A percentile compares a stretch with the other conserved stretches of the same genome.
These are phyloP conservation scores for Hiodon alosoides DNA, from an alignment of 2,113 vertebrate genomes.

Conservation along the genomic window DNA sequence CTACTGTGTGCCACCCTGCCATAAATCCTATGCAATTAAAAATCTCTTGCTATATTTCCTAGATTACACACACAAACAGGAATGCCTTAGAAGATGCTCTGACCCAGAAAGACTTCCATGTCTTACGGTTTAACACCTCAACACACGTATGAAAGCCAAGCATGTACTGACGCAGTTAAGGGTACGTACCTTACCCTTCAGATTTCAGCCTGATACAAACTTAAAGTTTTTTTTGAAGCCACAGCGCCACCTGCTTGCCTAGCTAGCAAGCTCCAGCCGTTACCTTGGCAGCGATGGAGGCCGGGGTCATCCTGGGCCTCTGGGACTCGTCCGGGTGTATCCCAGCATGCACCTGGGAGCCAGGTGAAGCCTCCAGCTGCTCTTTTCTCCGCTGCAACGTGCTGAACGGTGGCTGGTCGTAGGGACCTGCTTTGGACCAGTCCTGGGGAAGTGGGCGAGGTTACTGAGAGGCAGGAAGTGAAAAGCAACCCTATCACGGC, in stretches of 20 bases:
- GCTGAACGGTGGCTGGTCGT: constrained; percentile 67
- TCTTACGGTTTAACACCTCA: too few species aligned
- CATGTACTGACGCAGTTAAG: too few species aligned
- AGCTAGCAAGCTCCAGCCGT: background rate
- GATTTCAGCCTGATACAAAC: background rate
- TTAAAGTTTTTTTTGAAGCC: background rate
- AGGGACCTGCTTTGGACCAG: constrained; percentile 81
- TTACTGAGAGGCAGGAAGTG: constrained; percentile 15
- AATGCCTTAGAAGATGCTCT: too few species aligned
- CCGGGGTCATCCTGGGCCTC: constrained; percentile 68
- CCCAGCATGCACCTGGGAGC: constrained; percentile 50
- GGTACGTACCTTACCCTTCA: too few species aligned
- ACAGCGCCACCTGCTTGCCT: background rate
- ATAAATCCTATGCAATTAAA: too few species aligned
- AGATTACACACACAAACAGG: too few species aligned
- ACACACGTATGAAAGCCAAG: too few species aligned
- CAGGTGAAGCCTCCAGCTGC: constrained; percentile 63
- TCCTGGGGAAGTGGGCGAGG: constrained; percentile 66
- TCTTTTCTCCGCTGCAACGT: constrained; percentile 82
- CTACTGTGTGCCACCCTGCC: too few species aligned
- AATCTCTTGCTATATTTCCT: too few species aligned
- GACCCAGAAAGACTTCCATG: too few species aligned
- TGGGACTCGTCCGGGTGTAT: constrained; percentile 66
- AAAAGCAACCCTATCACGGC: background rate
- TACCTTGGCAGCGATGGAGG: constrained; percentile 79